Percentiles rank a stretch among this genome's conserved stretches.
These are phyloP conservation scores for Leuctra nigra DNA, from an alignment of 2,888 invertebrate genomes.

Conservation along the genomic window DNA sequence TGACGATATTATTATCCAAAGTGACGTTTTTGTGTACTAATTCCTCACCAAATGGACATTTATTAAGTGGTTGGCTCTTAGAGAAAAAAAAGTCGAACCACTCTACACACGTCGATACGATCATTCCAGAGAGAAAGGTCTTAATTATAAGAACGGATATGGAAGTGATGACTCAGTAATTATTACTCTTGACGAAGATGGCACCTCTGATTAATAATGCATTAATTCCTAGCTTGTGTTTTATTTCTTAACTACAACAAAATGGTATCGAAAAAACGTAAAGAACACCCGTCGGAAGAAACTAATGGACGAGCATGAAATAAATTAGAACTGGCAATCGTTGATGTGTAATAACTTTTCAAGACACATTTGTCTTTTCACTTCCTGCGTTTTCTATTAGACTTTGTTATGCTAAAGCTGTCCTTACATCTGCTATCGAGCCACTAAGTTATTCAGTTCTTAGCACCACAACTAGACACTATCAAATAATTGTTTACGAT, in stretches of 20 bases:
- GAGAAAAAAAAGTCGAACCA: too few relatives aligned
- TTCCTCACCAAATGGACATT: too few relatives aligned
- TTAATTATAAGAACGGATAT: constrained; percentile 9
- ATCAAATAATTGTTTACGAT: too few relatives aligned
- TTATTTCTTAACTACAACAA: not conserved
- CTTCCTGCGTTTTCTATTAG: constrained; percentile 2
- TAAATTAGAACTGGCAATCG: constrained; percentile 8
- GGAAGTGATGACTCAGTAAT: constrained; percentile 26
- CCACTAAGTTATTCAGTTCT: too few relatives aligned
- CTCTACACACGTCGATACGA: constrained; percentile 4
- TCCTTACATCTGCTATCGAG: too few relatives aligned
- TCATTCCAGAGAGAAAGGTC: not conserved
- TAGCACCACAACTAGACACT: not conserved
- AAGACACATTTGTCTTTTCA: constrained; percentile 5
- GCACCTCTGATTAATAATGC: constrained; percentile 10
- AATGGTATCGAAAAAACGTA: not conserved
- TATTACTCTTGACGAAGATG: constrained; percentile 1
- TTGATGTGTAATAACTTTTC: constrained; percentile 14
- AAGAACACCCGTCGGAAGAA: not conserved
- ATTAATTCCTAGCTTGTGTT: not conserved
- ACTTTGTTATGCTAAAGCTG: too few relatives aligned
- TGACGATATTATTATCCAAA: too few relatives aligned
- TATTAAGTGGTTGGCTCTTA: too few relatives aligned
- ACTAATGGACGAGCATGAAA: constrained; percentile 8
- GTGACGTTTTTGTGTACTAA: too few relatives aligned